Conservation (phyloP, 2,888 invertebrate genomes). For the Onchidella celtica region DNA sequence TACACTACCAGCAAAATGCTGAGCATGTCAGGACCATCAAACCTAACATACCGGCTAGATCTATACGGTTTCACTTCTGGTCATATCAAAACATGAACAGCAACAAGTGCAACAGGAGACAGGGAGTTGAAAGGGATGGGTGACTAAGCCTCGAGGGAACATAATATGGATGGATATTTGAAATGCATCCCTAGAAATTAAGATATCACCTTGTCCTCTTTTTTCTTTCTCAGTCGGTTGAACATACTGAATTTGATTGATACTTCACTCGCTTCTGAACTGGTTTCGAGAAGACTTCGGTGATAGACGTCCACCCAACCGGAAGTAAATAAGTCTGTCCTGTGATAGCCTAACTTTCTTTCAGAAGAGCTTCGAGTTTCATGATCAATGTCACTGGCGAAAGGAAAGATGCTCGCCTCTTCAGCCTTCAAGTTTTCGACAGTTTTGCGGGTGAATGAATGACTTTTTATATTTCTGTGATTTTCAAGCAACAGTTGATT, state of each 20-base stretch:
- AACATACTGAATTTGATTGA: constrained; percentile 39
- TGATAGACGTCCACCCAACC: constrained; percentile 42
- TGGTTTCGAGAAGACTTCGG: neutral
- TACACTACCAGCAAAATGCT: no score
- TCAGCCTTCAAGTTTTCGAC: constrained; percentile 58
- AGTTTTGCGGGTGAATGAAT: constrained; percentile 57
- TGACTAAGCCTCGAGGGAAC: no score
- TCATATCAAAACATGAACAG: no score
- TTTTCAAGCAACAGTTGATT: no score
- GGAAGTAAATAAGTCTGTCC: constrained; percentile 38
- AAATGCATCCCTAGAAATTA: neutral
- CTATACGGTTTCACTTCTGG: no score
- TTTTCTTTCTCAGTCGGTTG: constrained; percentile 49
- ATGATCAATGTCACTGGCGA: constrained; percentile 52
- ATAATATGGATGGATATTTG: no score
- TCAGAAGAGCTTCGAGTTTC: neutral
- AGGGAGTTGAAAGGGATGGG: no score
- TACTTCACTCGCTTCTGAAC: neutral
- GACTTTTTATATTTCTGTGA: neutral
- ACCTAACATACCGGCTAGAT: no score
- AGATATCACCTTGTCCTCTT: constrained; percentile 43
- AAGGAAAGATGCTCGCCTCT: constrained; percentile 64
- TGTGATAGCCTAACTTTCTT: constrained; percentile 8
- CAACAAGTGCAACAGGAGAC: no score
- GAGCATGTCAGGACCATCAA: no score